Evolutionary conservation across 1,140 invertebrate species (phyloP).

Genomic region (Hyles euphorbiae): DNA sequence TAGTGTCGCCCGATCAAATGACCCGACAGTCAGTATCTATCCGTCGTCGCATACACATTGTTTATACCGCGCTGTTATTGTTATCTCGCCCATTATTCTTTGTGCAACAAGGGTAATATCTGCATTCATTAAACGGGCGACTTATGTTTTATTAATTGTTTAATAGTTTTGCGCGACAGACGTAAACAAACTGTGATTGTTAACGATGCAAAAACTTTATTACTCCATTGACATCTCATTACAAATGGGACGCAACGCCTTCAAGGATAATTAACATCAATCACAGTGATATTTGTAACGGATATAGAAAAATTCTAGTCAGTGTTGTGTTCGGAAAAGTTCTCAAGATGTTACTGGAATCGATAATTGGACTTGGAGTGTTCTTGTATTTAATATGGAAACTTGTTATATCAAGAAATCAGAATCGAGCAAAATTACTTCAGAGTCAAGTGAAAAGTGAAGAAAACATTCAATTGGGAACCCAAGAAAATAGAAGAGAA

Average conservation of each 20-base stretch:
- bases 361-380: constrained; percentile 46
- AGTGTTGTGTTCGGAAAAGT: constrained; percentile 51
- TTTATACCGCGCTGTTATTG: constrained; percentile 13
- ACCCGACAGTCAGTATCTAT: constrained; percentile 43
- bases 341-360: constrained; percentile 56
- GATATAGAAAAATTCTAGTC: constrained; percentile 45
- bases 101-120: background rate
- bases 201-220: constrained; percentile 39
- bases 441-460: background rate
- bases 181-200: constrained; percentile 34
- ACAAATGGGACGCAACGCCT: constrained; percentile 41
- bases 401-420: constrained; percentile 29
- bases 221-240: constrained; percentile 30
- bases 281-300: constrained; percentile 25
- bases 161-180: background rate
- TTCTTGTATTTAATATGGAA: constrained; percentile 53
- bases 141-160: background rate
- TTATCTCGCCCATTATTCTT: constrained; percentile 1
- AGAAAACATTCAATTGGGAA: too few species aligned
- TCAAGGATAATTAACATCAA: constrained; percentile 32
- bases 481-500: background rate
- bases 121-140: background rate
- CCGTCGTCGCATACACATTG: constrained; percentile 31
- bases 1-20: constrained; percentile 33
- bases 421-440: constrained; percentile 13